These are phyloP conservation scores for Pardosa pseudoannulata DNA, from an alignment of 2,888 invertebrate species.

Conservation along the genomic window DNA sequence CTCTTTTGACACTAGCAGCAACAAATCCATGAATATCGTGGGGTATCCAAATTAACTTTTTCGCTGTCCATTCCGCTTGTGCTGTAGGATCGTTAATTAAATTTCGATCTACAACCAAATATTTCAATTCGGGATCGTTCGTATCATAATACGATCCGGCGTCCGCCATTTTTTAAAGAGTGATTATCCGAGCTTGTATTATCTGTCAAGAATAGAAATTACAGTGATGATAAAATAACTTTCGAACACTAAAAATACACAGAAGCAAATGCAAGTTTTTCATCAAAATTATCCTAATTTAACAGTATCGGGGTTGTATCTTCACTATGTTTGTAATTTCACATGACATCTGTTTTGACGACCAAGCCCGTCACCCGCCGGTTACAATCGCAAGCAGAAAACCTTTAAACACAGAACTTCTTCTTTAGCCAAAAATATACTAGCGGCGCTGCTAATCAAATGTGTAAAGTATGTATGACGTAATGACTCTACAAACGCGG, in stretches of 20 bases:
- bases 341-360: slow-evolving; percentile 61
- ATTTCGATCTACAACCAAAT: slow-evolving; percentile 96
- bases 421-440: neutral
- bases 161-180: slow-evolving; percentile 65
- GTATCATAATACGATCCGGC: slow-evolving; percentile 67
- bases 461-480: too few species aligned
- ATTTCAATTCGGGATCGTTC: slow-evolving; percentile 83
- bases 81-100: slow-evolving; percentile 97
- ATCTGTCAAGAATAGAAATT: slow-evolving; percentile 4
- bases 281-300: slow-evolving; percentile 1
- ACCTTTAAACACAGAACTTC: neutral
- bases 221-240: neutral
- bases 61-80: slow-evolving; percentile 99
- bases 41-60: slow-evolving; percentile 98
- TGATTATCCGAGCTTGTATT: neutral
- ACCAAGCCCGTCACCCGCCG: slow-evolving; percentile 35
- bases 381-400: slow-evolving; percentile 25
- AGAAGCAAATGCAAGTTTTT: neutral
- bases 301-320: too few species aligned
- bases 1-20: slow-evolving; percentile 95
- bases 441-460: slow-evolving; percentile 1
- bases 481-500: too few species aligned
- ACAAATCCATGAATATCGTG: slow-evolving; percentile 98
- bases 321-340: slow-evolving; percentile 16
- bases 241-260: neutral